phyloP scores from a whole-genome alignment of 1,140 invertebrate species.

The Saccostrea glomerata region DNA sequence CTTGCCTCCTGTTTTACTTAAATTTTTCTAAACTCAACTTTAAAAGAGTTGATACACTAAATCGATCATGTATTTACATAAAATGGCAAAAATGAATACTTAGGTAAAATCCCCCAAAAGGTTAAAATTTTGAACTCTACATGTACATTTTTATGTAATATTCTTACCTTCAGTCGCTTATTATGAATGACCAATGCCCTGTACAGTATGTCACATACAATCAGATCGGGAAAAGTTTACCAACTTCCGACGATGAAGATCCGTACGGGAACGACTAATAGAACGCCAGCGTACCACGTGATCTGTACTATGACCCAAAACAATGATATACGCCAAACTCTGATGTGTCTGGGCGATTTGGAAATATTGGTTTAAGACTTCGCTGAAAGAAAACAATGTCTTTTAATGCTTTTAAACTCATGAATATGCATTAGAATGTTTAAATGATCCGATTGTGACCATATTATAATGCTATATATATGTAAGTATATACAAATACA shows the following conservation, averaged over 20 bases:
- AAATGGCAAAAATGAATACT: too few species aligned
- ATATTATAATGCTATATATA: background rate
- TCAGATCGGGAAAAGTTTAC: constrained; percentile 74
- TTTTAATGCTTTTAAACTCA: background rate
- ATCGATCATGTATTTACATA: too few species aligned
- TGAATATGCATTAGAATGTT: background rate
- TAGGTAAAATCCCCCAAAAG: too few species aligned
- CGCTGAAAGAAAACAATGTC: background rate
- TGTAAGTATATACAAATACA: background rate
- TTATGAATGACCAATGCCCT: constrained; percentile 91
- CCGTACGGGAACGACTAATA: background rate
- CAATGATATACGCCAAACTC: background rate
- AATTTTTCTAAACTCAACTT: too few species aligned
- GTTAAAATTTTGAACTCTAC: too few species aligned
- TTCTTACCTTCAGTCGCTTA: constrained; percentile 86
- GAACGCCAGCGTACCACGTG: background rate
- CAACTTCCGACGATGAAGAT: constrained; percentile 91
- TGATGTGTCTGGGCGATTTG: background rate
- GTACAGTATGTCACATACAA: constrained; percentile 95
- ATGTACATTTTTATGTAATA: background rate
- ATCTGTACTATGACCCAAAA: background rate
- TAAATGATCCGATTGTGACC: background rate
- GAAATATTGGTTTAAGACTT: background rate
- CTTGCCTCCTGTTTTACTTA: too few species aligned
- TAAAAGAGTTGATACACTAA: too few species aligned